Conservation (phyloP, 2,113 vertebrate species). For the Picathartes gymnocephalus region DNA sequence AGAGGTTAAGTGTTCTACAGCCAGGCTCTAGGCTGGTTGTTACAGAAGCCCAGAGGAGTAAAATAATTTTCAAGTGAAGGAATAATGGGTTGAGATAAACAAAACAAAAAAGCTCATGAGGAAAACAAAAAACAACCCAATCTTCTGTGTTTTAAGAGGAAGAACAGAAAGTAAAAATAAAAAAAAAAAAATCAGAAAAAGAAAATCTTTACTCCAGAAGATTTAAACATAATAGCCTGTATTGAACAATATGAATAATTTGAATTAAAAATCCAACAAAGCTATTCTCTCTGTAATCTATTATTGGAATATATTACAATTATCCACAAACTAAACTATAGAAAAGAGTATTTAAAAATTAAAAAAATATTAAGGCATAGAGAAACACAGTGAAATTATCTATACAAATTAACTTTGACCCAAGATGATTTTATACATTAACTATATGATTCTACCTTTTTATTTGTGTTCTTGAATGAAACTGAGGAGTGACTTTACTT, state of each 20-base stretch:
- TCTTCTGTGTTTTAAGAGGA: background rate
- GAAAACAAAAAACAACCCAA: background rate
- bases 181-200: background rate
- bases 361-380: background rate
- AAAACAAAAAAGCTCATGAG: background rate
- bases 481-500: background rate
- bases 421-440: background rate
- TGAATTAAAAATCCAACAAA: background rate
- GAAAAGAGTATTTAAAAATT: background rate
- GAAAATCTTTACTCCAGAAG: background rate
- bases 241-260: background rate
- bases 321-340: background rate
- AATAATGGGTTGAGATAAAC: background rate
- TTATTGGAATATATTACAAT: background rate
- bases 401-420: background rate
- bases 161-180: background rate
- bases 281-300: background rate
- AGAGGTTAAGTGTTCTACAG: constrained; percentile 22
- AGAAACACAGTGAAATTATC: background rate
- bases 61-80: background rate
- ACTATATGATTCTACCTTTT: background rate
- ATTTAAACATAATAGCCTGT: background rate
- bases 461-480: background rate
- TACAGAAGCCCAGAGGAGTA: constrained; percentile 1
- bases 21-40: background rate